Evolutionary conservation across 2,888 invertebrate genomes (phyloP).

Genomic region (Kuschelorhynchus macadamiae): DNA sequence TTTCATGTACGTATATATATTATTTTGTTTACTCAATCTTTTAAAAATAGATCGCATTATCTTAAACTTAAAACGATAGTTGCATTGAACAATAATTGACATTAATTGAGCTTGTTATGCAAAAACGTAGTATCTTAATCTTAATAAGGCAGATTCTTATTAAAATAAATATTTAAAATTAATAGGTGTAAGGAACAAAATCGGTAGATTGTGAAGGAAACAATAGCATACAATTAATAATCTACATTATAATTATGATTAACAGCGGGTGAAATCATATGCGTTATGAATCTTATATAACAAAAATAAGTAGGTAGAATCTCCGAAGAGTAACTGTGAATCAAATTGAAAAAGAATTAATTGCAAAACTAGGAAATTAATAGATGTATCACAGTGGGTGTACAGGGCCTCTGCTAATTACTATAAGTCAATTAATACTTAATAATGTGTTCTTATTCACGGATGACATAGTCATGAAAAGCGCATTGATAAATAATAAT

Average conservation of each 20-base stretch:
- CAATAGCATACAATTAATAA: constrained; percentile 38
- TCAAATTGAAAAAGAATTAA: background rate
- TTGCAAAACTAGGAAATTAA: no score
- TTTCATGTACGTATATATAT: no score
- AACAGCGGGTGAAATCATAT: constrained; percentile 43
- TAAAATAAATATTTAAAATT: constrained; percentile 30
- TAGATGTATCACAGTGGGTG: no score
- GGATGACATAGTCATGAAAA: no score
- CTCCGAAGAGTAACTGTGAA: background rate
- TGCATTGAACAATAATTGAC: background rate
- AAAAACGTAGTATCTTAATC: background rate
- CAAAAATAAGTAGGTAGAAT: constrained; percentile 10
- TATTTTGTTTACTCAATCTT: no score
- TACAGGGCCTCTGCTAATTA: no score
- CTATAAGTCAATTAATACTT: no score
- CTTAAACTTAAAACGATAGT: background rate
- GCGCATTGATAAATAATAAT: no score
- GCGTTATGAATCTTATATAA: constrained; percentile 32
- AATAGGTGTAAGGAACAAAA: constrained; percentile 29
- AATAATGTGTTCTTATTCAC: no score
- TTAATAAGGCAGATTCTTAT: constrained; percentile 9
- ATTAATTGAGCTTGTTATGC: constrained; percentile 4
- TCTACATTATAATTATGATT: constrained; percentile 35
- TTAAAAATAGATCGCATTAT: background rate
- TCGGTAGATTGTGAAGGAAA: constrained; percentile 39